A percentile compares a stretch with the other conserved stretches of the same genome.
Conservation (phyloP, 2,888 invertebrate genomes). For the Apotomis capreana region DNA sequence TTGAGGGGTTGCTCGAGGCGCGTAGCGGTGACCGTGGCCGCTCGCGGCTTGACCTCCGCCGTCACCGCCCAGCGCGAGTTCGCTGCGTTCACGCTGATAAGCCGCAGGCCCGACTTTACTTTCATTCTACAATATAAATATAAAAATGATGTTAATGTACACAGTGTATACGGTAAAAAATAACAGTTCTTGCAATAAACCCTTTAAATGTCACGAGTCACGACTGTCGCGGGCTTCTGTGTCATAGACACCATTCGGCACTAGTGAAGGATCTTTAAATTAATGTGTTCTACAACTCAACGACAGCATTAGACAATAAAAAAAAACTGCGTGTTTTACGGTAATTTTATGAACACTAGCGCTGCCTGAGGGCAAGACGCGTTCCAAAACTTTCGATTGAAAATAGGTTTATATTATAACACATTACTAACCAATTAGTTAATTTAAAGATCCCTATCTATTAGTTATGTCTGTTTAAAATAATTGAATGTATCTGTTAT, state of each 20-base stretch:
- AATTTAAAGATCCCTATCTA: no score
- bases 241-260: constrained; percentile 14
- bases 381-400: no score
- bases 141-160: no score
- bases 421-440: no score
- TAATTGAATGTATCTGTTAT: no score
- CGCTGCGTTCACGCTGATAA: constrained; percentile 91
- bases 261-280: background rate
- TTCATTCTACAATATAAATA: constrained; percentile 86
- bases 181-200: background rate
- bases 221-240: constrained; percentile 2
- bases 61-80: constrained; percentile 93
- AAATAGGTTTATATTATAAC: no score
- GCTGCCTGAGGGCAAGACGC: no score
- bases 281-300: no score
- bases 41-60: constrained; percentile 93
- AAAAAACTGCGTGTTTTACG: background rate
- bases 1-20: constrained; percentile 78
- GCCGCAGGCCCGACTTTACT: constrained; percentile 93
- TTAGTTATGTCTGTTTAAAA: no score
- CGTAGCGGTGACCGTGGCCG: constrained; percentile 94
- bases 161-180: no score
- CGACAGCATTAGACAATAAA: no score
- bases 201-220: background rate
- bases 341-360: background rate